Evolutionary conservation across 2,797 vertebrate genomes (phyloP), one percentile per base, ranked within the genome.

Genomic region (Lindbergichthys nudifrons): DNA sequence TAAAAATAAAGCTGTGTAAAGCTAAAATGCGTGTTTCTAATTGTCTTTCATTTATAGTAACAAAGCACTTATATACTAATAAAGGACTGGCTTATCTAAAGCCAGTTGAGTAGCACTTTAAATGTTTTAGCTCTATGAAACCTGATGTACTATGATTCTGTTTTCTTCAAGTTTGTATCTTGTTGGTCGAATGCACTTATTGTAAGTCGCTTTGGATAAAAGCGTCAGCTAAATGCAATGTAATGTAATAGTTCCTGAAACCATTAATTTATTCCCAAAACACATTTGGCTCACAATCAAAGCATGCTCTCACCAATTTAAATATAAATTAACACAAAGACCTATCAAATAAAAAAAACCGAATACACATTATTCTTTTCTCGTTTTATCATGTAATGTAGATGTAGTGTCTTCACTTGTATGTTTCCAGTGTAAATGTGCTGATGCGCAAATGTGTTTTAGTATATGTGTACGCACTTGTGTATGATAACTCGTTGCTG

Each of bases 341-440:
- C 39, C 47, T 50, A 36, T 19, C 4, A 6, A 0, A 66, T 13
- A 50, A 59, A 21, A 43, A 32, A 26, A 26, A 26, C 26, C 26
- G 26, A 26, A 26, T 5, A 26, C 26, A 26, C 26, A 26, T 26
- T 26, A 26, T 26, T 26, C 4, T 26, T 5, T 26, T 26, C 26
- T 26, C 26, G 3, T 26, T 26, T 4, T 26, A 5, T 46, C 30
- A 59, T 32, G 52, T 47, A 4, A 30, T 42, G 1, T 48, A 43
- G 12, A 18, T 18, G 0, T 10, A 16, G 16, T 61, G 53, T 61
- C 42, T 13, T 6, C 1, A 15, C 11, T 18, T 41, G 19, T 42
- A 16, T 75, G 32, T 54, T 30, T 47, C 15, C 39, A 59, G 48
- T 68, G 68, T 66, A 54, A 51, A 61, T 78, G 76, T 70, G 51